Percentiles rank a stretch among this genome's conserved stretches.
phyloP scores from a whole-genome alignment of 2,888 invertebrate genomes.

The Tridacna crocea region DNA sequence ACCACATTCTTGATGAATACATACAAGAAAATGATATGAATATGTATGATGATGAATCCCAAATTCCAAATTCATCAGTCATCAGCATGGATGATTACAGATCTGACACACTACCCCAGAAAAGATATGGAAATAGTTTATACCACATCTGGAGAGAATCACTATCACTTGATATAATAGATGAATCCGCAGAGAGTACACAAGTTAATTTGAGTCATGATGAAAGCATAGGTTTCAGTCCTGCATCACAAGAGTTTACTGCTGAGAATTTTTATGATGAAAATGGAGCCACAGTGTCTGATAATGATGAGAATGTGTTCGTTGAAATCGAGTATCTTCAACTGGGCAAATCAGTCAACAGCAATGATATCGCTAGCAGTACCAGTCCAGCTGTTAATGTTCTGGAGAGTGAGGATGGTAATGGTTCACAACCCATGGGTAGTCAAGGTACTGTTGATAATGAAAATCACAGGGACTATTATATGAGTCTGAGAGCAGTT shows the following conservation, averaged over 20 bases:
- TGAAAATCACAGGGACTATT: neutral
- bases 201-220: slow-evolving; percentile 26
- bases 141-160: slow-evolving; percentile 46
- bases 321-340: neutral
- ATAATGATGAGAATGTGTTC: neutral
- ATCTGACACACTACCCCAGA: slow-evolving; percentile 16
- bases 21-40: slow-evolving; percentile 15
- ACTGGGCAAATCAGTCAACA: neutral
- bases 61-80: neutral
- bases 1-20: neutral
- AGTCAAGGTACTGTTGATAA: neutral
- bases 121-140: slow-evolving; percentile 39
- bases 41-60: slow-evolving; percentile 30
- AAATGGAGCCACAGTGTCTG: neutral
- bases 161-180: slow-evolving; percentile 3
- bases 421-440: neutral
- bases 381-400: neutral
- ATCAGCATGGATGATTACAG: slow-evolving; percentile 14
- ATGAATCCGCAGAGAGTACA: slow-evolving; percentile 22
- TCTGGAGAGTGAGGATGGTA: neutral
- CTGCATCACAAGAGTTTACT: slow-evolving; percentile 23
- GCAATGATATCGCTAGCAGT: slow-evolving; percentile 1
- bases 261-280: neutral
- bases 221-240: slow-evolving; percentile 31
- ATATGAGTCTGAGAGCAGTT: slow-evolving; percentile 33